Evolutionary conservation across 2,113 vertebrate species (phyloP).

Genomic region (Stictonetta naevosa): DNA sequence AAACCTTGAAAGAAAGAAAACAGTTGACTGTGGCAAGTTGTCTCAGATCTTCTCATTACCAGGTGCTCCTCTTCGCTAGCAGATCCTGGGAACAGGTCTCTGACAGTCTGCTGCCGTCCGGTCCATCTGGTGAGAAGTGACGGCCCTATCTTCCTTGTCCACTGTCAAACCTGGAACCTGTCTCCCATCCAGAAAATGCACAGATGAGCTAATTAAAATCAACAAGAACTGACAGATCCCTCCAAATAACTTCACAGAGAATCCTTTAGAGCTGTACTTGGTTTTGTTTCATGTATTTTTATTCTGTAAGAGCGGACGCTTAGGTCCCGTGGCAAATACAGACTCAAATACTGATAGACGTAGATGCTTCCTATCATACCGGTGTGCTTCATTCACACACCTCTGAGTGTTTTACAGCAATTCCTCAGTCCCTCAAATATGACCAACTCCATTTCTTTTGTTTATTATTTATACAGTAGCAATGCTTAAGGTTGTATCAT

Average conservation of each 20-base stretch:
- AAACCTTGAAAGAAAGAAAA: not conserved
- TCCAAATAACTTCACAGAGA: not conserved
- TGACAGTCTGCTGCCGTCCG: not conserved
- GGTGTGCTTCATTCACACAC: not conserved
- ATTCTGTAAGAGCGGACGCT: not conserved
- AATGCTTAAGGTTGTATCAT: not conserved
- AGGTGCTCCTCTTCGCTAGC: not conserved
- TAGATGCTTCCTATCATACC: not conserved
- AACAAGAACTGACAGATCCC: not conserved
- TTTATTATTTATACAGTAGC: not conserved
- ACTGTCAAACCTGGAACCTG: not conserved
- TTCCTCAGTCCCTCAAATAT: not conserved
- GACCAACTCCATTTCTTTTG: not conserved
- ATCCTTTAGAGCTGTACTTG: not conserved
- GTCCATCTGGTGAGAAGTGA: not conserved
- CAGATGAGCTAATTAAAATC: constrained; percentile 7
- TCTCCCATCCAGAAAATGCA: not conserved
- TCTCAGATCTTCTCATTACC: not conserved
- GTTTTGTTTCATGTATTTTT: not conserved
- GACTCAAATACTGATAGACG: not conserved
- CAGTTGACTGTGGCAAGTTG: not conserved
- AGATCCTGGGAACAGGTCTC: not conserved
- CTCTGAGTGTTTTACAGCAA: not conserved
- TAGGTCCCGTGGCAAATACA: not conserved
- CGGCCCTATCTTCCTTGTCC: not conserved